These are phyloP conservation scores for Oncorhynchus tshawytscha DNA, from an alignment of 2,113 vertebrate genomes.

Conservation along the genomic window DNA sequence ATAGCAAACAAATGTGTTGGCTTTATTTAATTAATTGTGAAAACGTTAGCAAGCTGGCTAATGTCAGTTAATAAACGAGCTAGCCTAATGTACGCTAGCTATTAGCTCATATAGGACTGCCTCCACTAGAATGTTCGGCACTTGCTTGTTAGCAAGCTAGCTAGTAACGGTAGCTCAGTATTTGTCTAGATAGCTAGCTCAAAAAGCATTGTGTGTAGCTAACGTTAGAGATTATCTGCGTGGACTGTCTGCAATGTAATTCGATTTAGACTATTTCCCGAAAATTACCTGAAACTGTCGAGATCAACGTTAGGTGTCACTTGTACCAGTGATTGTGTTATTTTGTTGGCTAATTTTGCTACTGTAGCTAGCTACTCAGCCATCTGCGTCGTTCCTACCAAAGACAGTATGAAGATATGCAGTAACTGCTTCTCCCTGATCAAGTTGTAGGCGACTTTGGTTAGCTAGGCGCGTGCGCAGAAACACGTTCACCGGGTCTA, in stretches of 20 bases:
- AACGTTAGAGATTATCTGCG: not conserved
- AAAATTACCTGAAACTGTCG: conserved; percentile 1
- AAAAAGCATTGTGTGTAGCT: not conserved
- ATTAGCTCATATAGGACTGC: not conserved
- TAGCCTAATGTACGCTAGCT: not conserved
- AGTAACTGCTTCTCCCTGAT: too few species aligned
- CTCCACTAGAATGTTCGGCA: too few species aligned
- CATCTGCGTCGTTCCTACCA: not conserved
- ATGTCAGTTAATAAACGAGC: not conserved
- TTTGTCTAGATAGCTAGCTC: not conserved
- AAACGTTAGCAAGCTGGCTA: too few species aligned
- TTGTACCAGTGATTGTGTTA: not conserved
- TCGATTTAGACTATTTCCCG: not conserved
- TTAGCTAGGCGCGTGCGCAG: too few species aligned
- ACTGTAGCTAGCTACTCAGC: not conserved
- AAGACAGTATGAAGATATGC: too few species aligned
- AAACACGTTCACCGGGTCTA: too few species aligned
- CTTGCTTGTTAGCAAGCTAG: not conserved
- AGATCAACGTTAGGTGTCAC: not conserved
- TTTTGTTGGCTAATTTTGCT: not conserved
- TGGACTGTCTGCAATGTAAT: too few species aligned
- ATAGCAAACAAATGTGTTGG: too few species aligned
- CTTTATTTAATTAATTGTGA: too few species aligned
- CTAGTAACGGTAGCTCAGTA: too few species aligned
- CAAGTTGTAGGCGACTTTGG: too few species aligned